phyloP scores from a whole-genome alignment of 2,113 vertebrate species.

The Formicarius rufipectus region DNA sequence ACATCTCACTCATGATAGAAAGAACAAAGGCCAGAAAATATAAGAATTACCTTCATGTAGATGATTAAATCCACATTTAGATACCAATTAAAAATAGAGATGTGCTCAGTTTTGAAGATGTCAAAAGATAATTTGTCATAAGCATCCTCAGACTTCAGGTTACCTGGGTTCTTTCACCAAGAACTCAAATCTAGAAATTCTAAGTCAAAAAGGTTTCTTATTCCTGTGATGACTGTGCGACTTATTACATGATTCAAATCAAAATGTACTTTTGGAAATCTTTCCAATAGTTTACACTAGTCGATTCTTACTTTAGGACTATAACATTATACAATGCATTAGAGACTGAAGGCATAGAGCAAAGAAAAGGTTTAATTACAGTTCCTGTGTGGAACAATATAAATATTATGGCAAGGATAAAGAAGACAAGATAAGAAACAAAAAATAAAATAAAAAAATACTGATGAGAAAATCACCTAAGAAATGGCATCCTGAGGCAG shows the following conservation, averaged over 20 bases:
- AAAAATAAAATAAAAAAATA: neutral
- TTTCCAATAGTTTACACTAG: constrained; percentile 12
- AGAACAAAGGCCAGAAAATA: neutral
- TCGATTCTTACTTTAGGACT: neutral
- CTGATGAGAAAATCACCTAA: constrained; percentile 16
- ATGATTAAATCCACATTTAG: neutral
- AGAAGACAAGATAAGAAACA: neutral
- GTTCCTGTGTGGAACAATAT: neutral
- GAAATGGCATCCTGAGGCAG: constrained; percentile 22
- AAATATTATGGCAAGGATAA: constrained; percentile 24
- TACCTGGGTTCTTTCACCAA: neutral
- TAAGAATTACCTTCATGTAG: neutral
- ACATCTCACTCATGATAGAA: neutral
- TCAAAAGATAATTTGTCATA: neutral
- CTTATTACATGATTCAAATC: neutral
- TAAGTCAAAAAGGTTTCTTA: neutral
- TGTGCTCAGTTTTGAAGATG: neutral
- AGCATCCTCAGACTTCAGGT: neutral
- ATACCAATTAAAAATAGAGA: neutral
- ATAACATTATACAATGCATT: neutral
- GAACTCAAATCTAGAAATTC: neutral
- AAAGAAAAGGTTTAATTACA: constrained; percentile 31
- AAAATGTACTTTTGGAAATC: constrained; percentile 15
- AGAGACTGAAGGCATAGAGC: neutral
- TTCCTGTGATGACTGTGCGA: neutral